Base-by-base conservation (phyloP, 2,797 vertebrate genomes). In the Alectoris magna region DNA sequence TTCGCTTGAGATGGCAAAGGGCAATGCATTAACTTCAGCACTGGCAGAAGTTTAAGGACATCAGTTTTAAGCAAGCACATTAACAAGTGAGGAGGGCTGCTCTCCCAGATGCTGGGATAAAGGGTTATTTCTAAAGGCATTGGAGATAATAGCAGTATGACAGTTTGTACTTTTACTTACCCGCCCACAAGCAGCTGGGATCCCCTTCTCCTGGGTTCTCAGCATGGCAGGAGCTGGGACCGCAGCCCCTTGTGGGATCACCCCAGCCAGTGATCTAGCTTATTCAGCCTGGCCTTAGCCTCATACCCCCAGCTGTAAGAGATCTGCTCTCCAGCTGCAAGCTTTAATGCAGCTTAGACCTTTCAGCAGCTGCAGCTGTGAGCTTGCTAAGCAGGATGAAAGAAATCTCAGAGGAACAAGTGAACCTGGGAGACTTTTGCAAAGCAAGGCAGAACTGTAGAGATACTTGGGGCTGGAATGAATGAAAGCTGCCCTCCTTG, bases 1-100 rank as follows among this genome's bases (percentile, higher is more conserved):
- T 44, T 86, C 14, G 2, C 77, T 72, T 29, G 56, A 56, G 59
- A 85, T 91, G 91, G 59, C 93, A 94, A 94, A 95, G 88, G 93
- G 85, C 94, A 90, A 58, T 62, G 17, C 84, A 79, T 94, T 91
- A 86, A 46, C 89, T 91, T 24, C 74, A 87, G 80, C 71, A 31
- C 7, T 39, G 64, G 55, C 38, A 49, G 62, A 89, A 80, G 69
- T 90, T 93, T 93, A 80, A 88, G 91, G 81, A 72, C 69, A 74
- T n/a, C 2, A 14, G 36, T 89, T 93, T 94, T 91, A 94, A 91
- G 69, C 69, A 85, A 93, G 84, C 5, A 6, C 88, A 51, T 84
- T 91, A 95, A 87, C 1, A 21, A 90, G 69, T 43, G 38, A 84
- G 88, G 78, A 91, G 62, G 76, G 31, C 62, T 58, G 81, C 71